These are phyloP conservation scores for Typhlichthys eigenmanni DNA, from an alignment of 2,797 vertebrate species.

Conservation along the genomic window DNA sequence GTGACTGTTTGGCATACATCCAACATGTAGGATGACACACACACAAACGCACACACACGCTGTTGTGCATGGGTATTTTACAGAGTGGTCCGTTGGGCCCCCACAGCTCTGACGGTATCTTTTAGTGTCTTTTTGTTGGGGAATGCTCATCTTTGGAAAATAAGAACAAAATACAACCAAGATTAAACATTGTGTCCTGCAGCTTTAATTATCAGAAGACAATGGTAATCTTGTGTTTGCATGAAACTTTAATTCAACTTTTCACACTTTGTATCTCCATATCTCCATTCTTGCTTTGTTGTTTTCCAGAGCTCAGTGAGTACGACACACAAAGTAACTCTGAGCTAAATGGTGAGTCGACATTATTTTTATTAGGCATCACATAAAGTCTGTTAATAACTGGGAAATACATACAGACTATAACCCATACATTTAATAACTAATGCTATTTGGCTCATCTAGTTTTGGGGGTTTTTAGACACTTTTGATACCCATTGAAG, in stretches of 20 bases:
- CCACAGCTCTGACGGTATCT: slow-evolving; percentile 52
- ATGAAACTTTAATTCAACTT: no score
- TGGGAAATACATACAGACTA: no score
- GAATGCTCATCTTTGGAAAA: no score
- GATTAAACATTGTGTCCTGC: no score
- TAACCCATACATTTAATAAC: no score
- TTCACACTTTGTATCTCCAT: neutral
- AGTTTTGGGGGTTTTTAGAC: no score
- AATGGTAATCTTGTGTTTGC: no score
- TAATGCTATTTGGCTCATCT: no score
- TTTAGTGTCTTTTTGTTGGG: neutral
- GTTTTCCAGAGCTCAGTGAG: slow-evolving; percentile 43
- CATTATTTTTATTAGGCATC: neutral
- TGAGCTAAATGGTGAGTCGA: slow-evolving; percentile 58
- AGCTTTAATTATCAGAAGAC: no score
- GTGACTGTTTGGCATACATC: slow-evolving; percentile 50
- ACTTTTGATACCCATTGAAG: no score
- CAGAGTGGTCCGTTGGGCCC: slow-evolving; percentile 60
- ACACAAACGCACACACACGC: slow-evolving; percentile 2
- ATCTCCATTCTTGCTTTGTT: neutral
- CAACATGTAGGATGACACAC: slow-evolving; percentile 22
- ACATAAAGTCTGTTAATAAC: no score
- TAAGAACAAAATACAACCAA: no score
- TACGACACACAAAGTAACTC: slow-evolving; percentile 61
- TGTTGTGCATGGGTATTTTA: slow-evolving; percentile 22